Conservation (phyloP, 2,113 vertebrate genomes). For the Ctenomys sociabilis region DNA sequence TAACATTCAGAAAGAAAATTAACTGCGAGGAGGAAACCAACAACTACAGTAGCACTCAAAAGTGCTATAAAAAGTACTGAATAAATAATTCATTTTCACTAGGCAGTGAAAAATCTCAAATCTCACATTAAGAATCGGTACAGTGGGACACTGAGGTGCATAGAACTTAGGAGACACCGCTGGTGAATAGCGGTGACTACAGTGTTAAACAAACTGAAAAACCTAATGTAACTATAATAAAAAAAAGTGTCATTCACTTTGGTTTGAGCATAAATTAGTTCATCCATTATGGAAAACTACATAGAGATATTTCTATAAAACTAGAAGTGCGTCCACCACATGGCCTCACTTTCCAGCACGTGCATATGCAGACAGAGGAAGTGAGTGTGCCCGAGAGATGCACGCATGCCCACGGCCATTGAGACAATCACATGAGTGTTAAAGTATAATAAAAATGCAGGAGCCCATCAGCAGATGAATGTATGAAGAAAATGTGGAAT, state of each 20-base stretch:
- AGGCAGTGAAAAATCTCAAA: background rate
- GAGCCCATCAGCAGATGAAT: background rate
- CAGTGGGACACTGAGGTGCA: background rate
- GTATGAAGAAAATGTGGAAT: background rate
- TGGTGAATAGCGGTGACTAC: background rate
- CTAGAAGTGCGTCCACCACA: background rate
- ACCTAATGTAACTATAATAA: background rate
- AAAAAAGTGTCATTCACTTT: background rate
- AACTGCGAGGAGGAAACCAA: background rate
- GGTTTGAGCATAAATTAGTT: background rate
- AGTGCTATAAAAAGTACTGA: background rate
- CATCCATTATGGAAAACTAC: background rate
- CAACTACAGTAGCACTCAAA: background rate
- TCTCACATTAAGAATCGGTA: background rate
- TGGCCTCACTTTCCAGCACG: background rate
- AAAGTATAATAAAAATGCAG: background rate
- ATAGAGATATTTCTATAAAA: background rate
- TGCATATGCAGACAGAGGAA: background rate
- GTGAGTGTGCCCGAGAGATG: background rate
- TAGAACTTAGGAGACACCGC: background rate
- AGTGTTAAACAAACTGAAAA: background rate
- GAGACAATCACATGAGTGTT: background rate
- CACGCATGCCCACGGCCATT: too few species aligned
- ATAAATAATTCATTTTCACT: background rate
- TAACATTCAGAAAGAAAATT: conserved; percentile 13